phyloP scores from a whole-genome alignment of 2,113 vertebrate genomes.

The Eudorcas thomsonii region DNA sequence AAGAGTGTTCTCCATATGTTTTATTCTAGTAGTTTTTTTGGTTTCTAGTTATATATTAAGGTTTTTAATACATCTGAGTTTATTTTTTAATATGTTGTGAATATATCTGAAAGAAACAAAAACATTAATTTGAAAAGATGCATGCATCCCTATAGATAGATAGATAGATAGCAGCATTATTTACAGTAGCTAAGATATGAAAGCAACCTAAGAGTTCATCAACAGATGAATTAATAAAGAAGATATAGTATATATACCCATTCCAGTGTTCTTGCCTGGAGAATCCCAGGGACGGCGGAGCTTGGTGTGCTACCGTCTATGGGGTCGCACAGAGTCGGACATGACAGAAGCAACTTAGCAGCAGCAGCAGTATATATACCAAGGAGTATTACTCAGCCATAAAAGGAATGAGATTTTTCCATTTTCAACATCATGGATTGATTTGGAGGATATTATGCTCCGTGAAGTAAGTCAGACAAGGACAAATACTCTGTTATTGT shows the following conservation, averaged over 20 bases:
- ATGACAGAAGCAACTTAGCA: too few relatives aligned
- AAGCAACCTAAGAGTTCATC: neutral
- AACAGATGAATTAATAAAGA: neutral
- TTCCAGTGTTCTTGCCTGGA: too few relatives aligned
- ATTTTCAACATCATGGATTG: neutral
- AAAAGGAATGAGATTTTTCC: neutral
- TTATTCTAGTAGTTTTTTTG: neutral
- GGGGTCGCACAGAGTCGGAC: too few relatives aligned
- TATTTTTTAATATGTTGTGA: neutral
- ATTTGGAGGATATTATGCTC: neutral
- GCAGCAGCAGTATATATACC: neutral
- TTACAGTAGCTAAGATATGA: neutral
- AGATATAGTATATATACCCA: neutral
- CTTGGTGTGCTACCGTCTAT: too few relatives aligned
- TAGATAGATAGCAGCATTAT: neutral
- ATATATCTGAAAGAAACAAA: neutral
- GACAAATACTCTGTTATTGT: neutral
- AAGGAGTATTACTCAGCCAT: neutral
- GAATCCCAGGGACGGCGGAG: too few relatives aligned
- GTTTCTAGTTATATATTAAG: neutral
- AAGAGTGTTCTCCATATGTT: neutral
- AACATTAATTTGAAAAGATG: neutral
- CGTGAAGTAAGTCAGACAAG: neutral
- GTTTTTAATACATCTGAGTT: neutral
- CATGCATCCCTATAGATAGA: too few relatives aligned